Evolutionary conservation across 2,113 vertebrate genomes (phyloP), one percentile per base, ranked within the genome.

Genomic region (Catharus fuscescens): DNA sequence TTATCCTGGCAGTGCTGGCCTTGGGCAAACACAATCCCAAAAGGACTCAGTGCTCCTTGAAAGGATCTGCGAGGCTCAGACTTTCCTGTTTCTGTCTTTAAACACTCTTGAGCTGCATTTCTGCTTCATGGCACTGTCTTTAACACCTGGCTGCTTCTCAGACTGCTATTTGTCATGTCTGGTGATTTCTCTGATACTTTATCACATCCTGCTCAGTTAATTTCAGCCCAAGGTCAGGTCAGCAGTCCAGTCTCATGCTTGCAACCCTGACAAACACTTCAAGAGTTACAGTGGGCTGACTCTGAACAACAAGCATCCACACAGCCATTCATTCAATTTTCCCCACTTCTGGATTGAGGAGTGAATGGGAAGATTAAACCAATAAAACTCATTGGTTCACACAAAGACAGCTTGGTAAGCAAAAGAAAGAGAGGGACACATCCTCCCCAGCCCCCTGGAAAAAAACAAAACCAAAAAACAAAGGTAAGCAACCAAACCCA

Each of bases 371-470:
- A 53, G 12, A 50, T 5, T 60, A 69, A 80, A 21, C 2, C 23
- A 60, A 70, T n/a, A 52, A 74, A 88, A 32, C 4, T 60, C 18
- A 29, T 20, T 10, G 4, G 5, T 18, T 79, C 9, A 70, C 29
- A 24, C 26, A 52, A 52, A 78, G 28, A 60, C 5, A 82, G 9
- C 48, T 77, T 45, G 60, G 32, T 23, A 71, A 62, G 2, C 24
- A 32, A 66, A 52, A 29, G 18, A 60, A 48, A 38, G 48, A 54
- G 48, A 54, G 16, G 72, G 14, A 47, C 7, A 48, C 13, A 48
- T 25, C 5, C 5, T 16, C 19, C 18, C 24, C 6, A 29, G 25
- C 6, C 9, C 11, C 4, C 6, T 1, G 20, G 21, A 32, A 8
- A 12, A 57, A 2, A 57, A 18, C 12, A 8, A 24, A 48, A 23